Evolutionary conservation across 2,113 vertebrate species (phyloP), one percentile per base, ranked within the genome.

Genomic region (Daphoenositta chrysoptera): DNA sequence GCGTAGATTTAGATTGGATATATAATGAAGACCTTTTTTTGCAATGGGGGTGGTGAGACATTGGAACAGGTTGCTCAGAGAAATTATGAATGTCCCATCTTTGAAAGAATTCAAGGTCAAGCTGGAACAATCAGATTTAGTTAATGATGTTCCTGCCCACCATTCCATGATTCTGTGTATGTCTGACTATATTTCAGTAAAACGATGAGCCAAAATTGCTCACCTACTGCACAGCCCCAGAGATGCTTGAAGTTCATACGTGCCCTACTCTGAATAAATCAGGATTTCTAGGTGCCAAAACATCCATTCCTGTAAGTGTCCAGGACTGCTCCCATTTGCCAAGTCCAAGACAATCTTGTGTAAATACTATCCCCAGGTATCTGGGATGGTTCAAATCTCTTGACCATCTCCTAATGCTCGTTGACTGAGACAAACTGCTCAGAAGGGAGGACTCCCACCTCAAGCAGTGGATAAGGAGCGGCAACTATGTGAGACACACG

Each of bases 21-120:
- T 24, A 28, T 16, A 65, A 48, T 8, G 18, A 44, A 48, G 28
- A 28, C 2, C 11, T 6, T 31, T 57, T 66, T 57, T 63, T 30
- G 17, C 11, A 10, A 2, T 21, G 20, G 13, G 8, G 2, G 2
- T 30, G 1, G 6, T n/a, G 23, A 66, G 23, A 27, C 23, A 30
- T 10, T 21, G 60, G 37, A 66, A 58, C 6, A 39, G 3, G 13
- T 30, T 82, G 10, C 23, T 42, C 33, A 39, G 44, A 33, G 27
- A 57, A 65, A 65, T 31, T 26, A 16, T 71, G 35, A 28, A 71
- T 50, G 10, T 30, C 13, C 11, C 35, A 11, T 66, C 19, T 37
- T 2, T 47, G 22, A 30, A 11, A 51, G 15, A 61, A 42, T 47
- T 47, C 11, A 16, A 51, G 16, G 8, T 56, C 51, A 71, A 35